Percentiles rank a stretch among this genome's conserved stretches.
Evolutionary conservation across 2,888 invertebrate species (phyloP).

Genomic region (Creontiades dilutus): DNA sequence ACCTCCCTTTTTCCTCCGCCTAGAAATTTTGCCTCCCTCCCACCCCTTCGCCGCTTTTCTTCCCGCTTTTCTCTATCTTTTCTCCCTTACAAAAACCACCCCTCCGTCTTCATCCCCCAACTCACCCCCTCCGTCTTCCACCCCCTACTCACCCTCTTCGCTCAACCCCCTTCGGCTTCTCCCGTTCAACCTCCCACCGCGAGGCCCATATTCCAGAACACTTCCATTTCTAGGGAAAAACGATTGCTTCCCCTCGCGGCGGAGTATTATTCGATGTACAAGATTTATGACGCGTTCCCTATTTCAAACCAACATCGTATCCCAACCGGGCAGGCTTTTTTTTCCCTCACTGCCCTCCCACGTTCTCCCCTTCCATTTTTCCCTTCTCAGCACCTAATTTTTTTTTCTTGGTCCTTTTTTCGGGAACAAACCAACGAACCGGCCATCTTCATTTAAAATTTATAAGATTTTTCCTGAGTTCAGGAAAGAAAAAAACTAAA

Average conservation of each 20-base stretch:
- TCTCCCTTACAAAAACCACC: constrained; percentile 33
- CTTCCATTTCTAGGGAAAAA: not conserved
- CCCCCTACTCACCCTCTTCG: not conserved
- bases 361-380: not conserved
- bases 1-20: not conserved
- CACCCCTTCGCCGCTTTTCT: not conserved
- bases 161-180: not conserved
- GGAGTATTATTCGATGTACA: constrained; percentile 14
- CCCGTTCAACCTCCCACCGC: not conserved
- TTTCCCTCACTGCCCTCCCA: not conserved
- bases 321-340: not conserved
- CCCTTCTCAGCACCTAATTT: too few species aligned
- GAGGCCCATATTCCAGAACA: constrained; percentile 18
- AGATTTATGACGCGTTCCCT: constrained; percentile 19
- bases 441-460: not conserved
- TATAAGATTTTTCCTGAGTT: not conserved
- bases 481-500: not conserved
- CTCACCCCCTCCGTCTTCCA: not conserved
- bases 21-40: not conserved
- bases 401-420: not conserved
- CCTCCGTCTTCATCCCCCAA: not conserved
- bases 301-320: constrained; percentile 1
- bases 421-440: not conserved
- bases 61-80: constrained; percentile 5
- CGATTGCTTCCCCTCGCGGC: constrained; percentile 3